Evolutionary conservation across 92 coral and sea anemone species (phyloP).

Genomic region (Siderastrea siderea): DNA sequence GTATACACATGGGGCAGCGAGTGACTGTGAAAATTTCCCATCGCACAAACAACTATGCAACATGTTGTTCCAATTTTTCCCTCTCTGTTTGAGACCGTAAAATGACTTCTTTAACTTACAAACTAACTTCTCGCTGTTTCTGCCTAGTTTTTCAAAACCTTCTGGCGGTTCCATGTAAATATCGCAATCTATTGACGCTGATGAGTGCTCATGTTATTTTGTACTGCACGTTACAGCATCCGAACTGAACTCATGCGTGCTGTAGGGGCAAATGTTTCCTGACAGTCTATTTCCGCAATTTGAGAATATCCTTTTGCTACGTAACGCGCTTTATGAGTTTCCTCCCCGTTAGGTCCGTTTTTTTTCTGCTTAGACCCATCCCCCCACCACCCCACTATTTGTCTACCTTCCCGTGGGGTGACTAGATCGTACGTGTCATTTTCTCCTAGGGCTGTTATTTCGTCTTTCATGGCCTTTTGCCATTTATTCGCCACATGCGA

Average conservation of each 20-base stretch:
- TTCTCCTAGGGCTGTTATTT: constrained; percentile 53
- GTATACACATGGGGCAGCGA: constrained; percentile 35
- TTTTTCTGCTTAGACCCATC: constrained; percentile 64
- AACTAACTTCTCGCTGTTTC: constrained; percentile 62
- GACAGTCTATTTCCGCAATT: constrained; percentile 47
- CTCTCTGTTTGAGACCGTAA: constrained; percentile 74
- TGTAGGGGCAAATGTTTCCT: constrained; percentile 54
- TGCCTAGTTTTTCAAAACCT: constrained; percentile 45
- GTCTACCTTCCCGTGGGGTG: constrained; percentile 65
- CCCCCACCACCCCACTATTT: constrained; percentile 70
- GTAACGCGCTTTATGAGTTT: constrained; percentile 66
- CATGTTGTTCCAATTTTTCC: constrained; percentile 72
- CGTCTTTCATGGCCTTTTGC: constrained; percentile 73
- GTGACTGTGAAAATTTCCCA: constrained; percentile 52
- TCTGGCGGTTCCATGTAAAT: constrained; percentile 61
- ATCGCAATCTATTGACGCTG: constrained; percentile 63
- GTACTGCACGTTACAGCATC: constrained; percentile 58
- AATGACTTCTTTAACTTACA: constrained; percentile 68
- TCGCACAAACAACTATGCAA: constrained; percentile 48
- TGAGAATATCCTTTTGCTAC: constrained; percentile 70
- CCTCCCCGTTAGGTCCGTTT: constrained; percentile 52
- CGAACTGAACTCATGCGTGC: constrained; percentile 66
- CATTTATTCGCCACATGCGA: constrained; percentile 52
- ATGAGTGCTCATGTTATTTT: constrained; percentile 33
- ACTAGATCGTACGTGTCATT: constrained; percentile 68